Evolutionary conservation across 2,888 invertebrate species (phyloP).

Genomic region (Cyaniris semiargus): DNA sequence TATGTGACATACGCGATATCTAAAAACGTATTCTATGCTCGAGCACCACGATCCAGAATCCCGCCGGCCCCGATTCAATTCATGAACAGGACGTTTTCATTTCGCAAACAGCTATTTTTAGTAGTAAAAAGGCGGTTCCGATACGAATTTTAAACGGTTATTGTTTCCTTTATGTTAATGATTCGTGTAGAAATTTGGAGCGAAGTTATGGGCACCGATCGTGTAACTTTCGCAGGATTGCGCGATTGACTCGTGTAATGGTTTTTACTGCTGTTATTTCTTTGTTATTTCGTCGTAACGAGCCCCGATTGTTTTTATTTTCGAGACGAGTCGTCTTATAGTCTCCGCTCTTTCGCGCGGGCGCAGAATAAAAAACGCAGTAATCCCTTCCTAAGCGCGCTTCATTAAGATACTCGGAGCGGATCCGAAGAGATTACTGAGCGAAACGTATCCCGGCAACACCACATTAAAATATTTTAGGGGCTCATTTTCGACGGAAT

Average conservation of each 20-base stretch:
- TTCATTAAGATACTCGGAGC: constrained; percentile 70
- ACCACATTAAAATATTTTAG: constrained; percentile 64
- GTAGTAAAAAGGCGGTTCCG: constrained; percentile 70
- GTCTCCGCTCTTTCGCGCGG: constrained; percentile 45
- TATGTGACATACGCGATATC: constrained; percentile 39
- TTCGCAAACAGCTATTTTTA: constrained; percentile 72
- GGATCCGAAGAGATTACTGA: constrained; percentile 69
- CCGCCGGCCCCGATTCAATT: constrained; percentile 37
- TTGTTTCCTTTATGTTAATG: constrained; percentile 79
- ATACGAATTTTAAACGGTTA: constrained; percentile 77
- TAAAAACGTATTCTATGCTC: constrained; percentile 22
- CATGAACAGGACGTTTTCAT: constrained; percentile 52
- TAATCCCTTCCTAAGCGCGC: constrained; percentile 64
- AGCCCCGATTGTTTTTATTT: constrained; percentile 64
- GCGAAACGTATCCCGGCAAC: constrained; percentile 65
- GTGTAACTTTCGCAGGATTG: constrained; percentile 62
- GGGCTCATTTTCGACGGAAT: constrained; percentile 56
- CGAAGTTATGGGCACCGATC: constrained; percentile 60
- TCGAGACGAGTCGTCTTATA: constrained; percentile 44
- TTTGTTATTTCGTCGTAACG: constrained; percentile 58
- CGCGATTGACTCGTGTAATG: constrained; percentile 62
- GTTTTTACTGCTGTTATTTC: constrained; percentile 66
- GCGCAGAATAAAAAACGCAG: constrained; percentile 66
- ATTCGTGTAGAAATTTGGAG: constrained; percentile 70
- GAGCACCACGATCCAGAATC: constrained; percentile 37